Evolutionary conservation across 2,888 invertebrate species (phyloP).

Genomic region (Epiblema foenella): DNA sequence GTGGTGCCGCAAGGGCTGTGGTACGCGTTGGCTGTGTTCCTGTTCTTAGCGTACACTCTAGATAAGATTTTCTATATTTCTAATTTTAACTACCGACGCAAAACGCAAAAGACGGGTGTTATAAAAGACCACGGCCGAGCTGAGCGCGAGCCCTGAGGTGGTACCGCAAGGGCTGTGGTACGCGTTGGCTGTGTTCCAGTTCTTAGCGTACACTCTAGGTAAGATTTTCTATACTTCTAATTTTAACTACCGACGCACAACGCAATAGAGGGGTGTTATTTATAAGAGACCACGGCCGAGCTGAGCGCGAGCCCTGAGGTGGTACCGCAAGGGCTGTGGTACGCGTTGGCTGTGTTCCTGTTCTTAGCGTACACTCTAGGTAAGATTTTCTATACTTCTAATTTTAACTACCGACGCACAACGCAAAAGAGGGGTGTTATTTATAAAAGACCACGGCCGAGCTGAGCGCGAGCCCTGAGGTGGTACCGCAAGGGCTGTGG

Average conservation of each 20-base stretch:
- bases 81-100: too few relatives aligned
- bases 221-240: constrained; percentile 55
- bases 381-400: constrained; percentile 68
- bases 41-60: constrained; percentile 97
- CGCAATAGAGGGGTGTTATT: too few relatives aligned
- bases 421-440: too few relatives aligned
- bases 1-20: constrained; percentile 94
- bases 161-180: constrained; percentile 96
- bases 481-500: constrained; percentile 94
- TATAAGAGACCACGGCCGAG: constrained; percentile 57
- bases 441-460: constrained; percentile 58
- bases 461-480: constrained; percentile 53
- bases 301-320: constrained; percentile 54
- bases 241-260: too few relatives aligned
- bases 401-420: too few relatives aligned
- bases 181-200: constrained; percentile 93
- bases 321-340: constrained; percentile 95
- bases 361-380: constrained; percentile 98
- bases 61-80: constrained; percentile 84
- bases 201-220: constrained; percentile 98
- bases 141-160: constrained; percentile 51
- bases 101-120: too few relatives aligned
- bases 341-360: constrained; percentile 92
- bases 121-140: constrained; percentile 58
- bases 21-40: constrained; percentile 92